These are phyloP conservation scores for Leptinotarsa tumamoca DNA, from an alignment of 2,888 invertebrate genomes.

Conservation along the genomic window DNA sequence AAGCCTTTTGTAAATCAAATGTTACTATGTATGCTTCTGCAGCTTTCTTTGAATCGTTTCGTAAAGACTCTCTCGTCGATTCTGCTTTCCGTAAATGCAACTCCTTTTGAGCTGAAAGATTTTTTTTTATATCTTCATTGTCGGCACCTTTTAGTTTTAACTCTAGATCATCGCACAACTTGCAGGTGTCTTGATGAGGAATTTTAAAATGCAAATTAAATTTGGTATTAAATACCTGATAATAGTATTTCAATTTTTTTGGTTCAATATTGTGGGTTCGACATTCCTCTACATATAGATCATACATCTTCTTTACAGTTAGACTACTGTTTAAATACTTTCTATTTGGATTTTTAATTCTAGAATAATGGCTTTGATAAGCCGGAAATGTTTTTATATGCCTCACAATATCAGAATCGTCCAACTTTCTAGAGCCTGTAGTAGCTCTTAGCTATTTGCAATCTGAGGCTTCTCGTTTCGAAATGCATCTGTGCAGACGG, in stretches of 20 bases:
- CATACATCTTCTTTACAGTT: constrained; percentile 25
- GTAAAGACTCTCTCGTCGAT: constrained; percentile 7
- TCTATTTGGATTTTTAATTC: constrained; percentile 49
- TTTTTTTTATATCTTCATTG: background rate
- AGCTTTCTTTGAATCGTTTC: constrained; percentile 17
- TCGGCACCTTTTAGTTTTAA: constrained; percentile 11
- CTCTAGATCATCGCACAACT: constrained; percentile 28
- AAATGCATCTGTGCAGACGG: constrained; percentile 27
- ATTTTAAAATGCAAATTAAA: constrained; percentile 28
- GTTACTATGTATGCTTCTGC: constrained; percentile 9
- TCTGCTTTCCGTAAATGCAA: constrained; percentile 20
- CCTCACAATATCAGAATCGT: constrained; percentile 47
- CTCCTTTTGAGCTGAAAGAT: background rate
- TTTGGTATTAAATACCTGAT: constrained; percentile 23
- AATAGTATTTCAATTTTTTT: constrained; percentile 21
- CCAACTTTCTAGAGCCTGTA: constrained; percentile 44
- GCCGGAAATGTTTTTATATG: constrained; percentile 50
- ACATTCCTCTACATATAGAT: constrained; percentile 24
- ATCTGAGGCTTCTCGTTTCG: constrained; percentile 21
- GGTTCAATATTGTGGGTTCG: constrained; percentile 15
- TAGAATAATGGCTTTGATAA: constrained; percentile 51
- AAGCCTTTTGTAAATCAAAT: too few relatives aligned
- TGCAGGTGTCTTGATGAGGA: constrained; percentile 27
- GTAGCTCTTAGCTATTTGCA: constrained; percentile 21
- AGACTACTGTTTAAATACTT: constrained; percentile 47